These are phyloP conservation scores for Dimorphilus gyrociliatus DNA, from an alignment of 2,888 invertebrate species.

Conservation along the genomic window DNA sequence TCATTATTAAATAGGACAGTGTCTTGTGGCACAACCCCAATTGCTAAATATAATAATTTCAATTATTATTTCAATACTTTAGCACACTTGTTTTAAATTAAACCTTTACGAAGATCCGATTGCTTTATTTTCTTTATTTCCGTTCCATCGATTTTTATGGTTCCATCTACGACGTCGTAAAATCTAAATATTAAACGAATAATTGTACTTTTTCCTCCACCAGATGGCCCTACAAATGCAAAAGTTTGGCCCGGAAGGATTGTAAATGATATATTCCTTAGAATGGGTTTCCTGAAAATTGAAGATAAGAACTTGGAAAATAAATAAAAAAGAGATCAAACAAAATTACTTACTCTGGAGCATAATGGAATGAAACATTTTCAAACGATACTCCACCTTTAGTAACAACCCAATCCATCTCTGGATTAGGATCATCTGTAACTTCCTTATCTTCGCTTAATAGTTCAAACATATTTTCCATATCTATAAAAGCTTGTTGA, in stretches of 20 bases:
- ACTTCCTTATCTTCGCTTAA: slow-evolving; percentile 73
- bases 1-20: slow-evolving; percentile 85
- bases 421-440: slow-evolving; percentile 59
- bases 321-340: slow-evolving; percentile 3
- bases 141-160: slow-evolving; percentile 36
- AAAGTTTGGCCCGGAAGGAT: slow-evolving; percentile 31
- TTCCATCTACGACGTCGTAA: slow-evolving; percentile 37
- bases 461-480: slow-evolving; percentile 98
- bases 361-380: slow-evolving; percentile 74
- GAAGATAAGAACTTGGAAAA: not conserved
- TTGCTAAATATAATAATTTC: slow-evolving; percentile 12
- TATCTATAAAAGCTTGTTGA: slow-evolving; percentile 91
- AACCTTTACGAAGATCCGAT: not conserved
- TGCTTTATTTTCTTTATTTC: slow-evolving; percentile 28
- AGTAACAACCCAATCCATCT: slow-evolving; percentile 49
- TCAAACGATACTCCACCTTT: slow-evolving; percentile 60
- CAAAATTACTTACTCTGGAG: slow-evolving; percentile 20
- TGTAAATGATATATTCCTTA: slow-evolving; percentile 24
- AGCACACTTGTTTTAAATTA: not conserved
- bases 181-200: slow-evolving; percentile 41
- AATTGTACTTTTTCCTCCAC: slow-evolving; percentile 41
- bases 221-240: slow-evolving; percentile 37
- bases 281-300: slow-evolving; percentile 24
- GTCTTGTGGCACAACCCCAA: slow-evolving; percentile 50
- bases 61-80: not conserved